These are phyloP conservation scores for Chamaetylas fuelleborni DNA, from an alignment of 2,113 vertebrate genomes.

Conservation along the genomic window DNA sequence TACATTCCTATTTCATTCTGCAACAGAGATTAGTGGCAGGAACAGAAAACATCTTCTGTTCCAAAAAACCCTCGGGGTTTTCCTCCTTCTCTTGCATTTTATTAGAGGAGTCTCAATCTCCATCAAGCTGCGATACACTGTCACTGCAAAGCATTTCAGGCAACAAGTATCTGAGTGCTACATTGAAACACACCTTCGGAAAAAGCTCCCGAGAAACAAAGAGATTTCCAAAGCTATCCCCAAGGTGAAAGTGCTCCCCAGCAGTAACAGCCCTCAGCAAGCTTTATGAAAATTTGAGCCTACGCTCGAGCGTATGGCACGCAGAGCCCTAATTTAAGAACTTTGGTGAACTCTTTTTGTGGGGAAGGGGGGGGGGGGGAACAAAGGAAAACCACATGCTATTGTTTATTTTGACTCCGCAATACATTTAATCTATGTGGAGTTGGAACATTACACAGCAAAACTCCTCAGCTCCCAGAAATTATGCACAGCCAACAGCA, in stretches of 20 bases:
- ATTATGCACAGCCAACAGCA: not conserved
- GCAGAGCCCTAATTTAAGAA: not conserved
- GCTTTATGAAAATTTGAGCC: not conserved
- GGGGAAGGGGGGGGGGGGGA: not conserved
- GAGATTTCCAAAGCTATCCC: not conserved
- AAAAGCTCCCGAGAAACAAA: not conserved
- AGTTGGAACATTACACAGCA: not conserved
- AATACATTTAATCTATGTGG: not conserved
- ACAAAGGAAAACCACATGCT: slow-evolving; percentile 19
- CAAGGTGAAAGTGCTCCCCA: not conserved
- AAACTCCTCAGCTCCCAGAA: not conserved
- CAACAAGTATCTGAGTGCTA: not conserved
- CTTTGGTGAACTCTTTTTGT: not conserved
- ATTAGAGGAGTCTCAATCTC: slow-evolving; percentile 14
- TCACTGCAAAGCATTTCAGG: not conserved
- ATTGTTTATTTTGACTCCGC: not conserved
- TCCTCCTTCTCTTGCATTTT: slow-evolving; percentile 22
- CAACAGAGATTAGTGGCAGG: slow-evolving; percentile 53
- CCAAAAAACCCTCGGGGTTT: slow-evolving; percentile 26
- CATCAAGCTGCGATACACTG: not conserved
- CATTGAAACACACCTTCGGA: not conserved
- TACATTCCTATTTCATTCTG: slow-evolving; percentile 50
- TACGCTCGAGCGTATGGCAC: not conserved
- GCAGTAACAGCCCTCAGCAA: slow-evolving; percentile 13
- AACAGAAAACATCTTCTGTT: slow-evolving; percentile 61